Base-by-base conservation (phyloP, 2,797 vertebrate species). In the Hozukius guyotensis region DNA sequence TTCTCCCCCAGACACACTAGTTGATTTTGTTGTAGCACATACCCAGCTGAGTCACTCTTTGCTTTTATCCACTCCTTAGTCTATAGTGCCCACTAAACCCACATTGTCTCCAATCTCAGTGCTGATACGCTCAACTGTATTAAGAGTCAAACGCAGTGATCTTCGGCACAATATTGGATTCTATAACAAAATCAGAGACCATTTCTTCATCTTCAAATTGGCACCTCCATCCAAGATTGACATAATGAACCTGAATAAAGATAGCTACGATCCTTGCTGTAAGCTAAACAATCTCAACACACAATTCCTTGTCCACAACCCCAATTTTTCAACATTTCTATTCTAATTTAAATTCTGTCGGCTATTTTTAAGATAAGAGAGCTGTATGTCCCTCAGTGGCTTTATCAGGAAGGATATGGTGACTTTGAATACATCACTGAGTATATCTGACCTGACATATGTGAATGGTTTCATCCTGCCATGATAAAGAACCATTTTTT, bases 371-470 rank as follows among this genome's bases (percentile, higher is more conserved):
- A 31, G 22, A 34, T 34, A 14, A 73, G 24, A 59, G 18, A 72
- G 18, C n/a, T 63, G 42, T 27, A 11, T 29, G 29, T 70, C 56
- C 7, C 29, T 66, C 36, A 8, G 62, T 46, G 25, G 31, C 27
- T 77, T 42, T 62, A 55, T 66, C 66, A 70, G 25, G 42, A 78
- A 60, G 31, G 8, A 52, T n/a, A 68, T 6, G 34, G 36, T 78
- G 64, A 72, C 64, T 77, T 66, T 63, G 12, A 73, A 70, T 56
- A 38, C 29, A 65, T 56, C 52, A 12, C 4, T 42, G 56, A 53
- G 6, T 63, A 27, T 71, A 74, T 72, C 49, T 81, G 77, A 83
- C 64, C 34, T 36, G 59, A 46, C 72, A 14, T 36, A 11, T 67
- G 49, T 75, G 56, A 65, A 24, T 61, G 42, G 52, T 75, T 72